Evolutionary conservation across 2,888 invertebrate species (phyloP), one percentile per base, ranked within the genome.

Genomic region (Archips xylosteana): DNA sequence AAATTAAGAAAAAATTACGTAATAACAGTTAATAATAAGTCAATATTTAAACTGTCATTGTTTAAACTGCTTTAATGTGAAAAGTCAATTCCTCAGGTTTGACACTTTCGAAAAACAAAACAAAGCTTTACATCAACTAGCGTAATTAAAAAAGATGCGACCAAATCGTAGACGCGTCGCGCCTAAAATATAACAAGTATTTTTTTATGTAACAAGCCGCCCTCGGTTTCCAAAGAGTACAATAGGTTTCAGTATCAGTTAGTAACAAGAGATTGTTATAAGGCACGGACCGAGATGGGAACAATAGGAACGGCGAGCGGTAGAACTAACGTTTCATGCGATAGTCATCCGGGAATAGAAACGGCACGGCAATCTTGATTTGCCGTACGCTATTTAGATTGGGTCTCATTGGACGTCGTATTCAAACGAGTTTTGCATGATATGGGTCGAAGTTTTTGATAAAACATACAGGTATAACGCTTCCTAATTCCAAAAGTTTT

Each of bases 271-370:
- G 68, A 72, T 68, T 67, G 63, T 63, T 73, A 59, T 69, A 73
- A 73, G 68, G 73, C 4, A 54, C 57, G 67, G 67, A 47, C 57
- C 62, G 67, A 54, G 72, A 47, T 67, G 45, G 68, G 73, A 73
- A 73, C 73, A 73, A 73, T 64, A 47, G 68, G 68, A 61, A 34
- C 68, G 32, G 68, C 49, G 73, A 61, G 67, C 67, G 72, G 39
- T n/a, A 49, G 63, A 73, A 69, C 63, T 51, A 64, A 62, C 72
- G 68, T 69, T 69, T 57, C 62, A 68, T 54, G 23, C 49, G 73
- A 73, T 73, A 69, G 23, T 51, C 63, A 59, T 69, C 73, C 68
- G 73, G 68, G 73, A 73, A 73, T 73, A 69, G 72, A 63, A 63
- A 67, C 62, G 34, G 65, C 71, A 66, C 60, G 49, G 68, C 68